These are phyloP conservation scores for Uromys caudimaculatus DNA, from an alignment of 2,797 vertebrate genomes.

Conservation along the genomic window DNA sequence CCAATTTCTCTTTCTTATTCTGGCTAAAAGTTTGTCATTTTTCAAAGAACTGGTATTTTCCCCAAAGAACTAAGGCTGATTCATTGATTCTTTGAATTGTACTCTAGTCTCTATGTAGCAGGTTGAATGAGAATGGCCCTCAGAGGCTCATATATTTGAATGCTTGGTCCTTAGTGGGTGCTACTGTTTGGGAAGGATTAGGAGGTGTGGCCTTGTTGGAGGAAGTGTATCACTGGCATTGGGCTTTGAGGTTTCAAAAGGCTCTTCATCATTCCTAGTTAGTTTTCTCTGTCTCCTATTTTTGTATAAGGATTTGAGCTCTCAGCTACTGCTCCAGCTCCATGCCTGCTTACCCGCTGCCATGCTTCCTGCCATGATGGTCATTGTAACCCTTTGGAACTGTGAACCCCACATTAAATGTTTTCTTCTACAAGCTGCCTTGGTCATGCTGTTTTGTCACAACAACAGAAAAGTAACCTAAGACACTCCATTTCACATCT, in stretches of 20 bases:
- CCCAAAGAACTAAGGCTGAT: not conserved
- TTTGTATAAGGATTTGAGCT: not conserved
- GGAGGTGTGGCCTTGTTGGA: not conserved
- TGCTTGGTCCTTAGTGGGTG: not conserved
- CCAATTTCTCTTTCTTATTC: not conserved
- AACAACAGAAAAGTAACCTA: not conserved
- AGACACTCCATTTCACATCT: not conserved
- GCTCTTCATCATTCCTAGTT: not conserved
- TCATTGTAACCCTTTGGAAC: not conserved
- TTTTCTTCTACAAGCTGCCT: not conserved
- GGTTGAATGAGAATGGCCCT: not conserved
- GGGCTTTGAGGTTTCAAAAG: not conserved
- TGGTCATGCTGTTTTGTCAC: not conserved
- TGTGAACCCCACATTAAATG: not conserved
- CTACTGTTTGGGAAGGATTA: not conserved
- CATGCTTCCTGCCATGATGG: not conserved
- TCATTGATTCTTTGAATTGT: not conserved
- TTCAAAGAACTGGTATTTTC: not conserved
- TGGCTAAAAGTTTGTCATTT: not conserved
- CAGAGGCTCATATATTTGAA: not conserved
- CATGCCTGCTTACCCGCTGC: not conserved
- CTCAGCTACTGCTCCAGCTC: not conserved
- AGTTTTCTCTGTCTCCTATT: not conserved
- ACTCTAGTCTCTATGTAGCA: not conserved
- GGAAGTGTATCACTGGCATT: not conserved